Conservation (phyloP, 2,113 vertebrate genomes). For the Puffinus mauretanicus region DNA sequence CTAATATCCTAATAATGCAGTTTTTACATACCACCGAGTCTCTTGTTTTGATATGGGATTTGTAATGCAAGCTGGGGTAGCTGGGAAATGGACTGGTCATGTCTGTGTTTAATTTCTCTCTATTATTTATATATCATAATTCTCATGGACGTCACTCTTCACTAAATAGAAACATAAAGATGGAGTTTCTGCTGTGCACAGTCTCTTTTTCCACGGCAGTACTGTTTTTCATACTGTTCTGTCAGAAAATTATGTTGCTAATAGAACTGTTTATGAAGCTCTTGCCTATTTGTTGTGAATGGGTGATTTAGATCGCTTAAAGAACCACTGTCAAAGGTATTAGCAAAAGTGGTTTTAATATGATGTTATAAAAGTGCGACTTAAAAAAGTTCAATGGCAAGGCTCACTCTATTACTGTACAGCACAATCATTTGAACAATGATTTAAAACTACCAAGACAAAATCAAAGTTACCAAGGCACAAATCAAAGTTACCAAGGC, state of each 20-base stretch:
- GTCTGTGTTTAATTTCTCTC: not conserved
- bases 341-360: too few species aligned
- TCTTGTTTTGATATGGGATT: not conserved
- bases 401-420: too few species aligned
- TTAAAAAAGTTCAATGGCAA: too few species aligned
- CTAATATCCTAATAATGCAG: not conserved
- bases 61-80: not conserved
- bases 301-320: too few species aligned
- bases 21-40: not conserved
- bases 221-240: not conserved
- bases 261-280: not conserved
- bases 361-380: too few species aligned
- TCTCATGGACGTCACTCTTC: not conserved
- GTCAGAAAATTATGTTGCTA: not conserved
- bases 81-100: not conserved
- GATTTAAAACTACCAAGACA: too few species aligned
- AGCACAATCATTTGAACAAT: too few species aligned
- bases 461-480: too few species aligned
- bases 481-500: too few species aligned
- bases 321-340: too few species aligned
- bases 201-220: not conserved
- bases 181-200: not conserved
- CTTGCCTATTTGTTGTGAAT: not conserved
- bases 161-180: not conserved
- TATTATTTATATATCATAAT: not conserved